Evolutionary conservation across 1,140 invertebrate species (phyloP).

Genomic region (Thaumatotibia leucotreta): DNA sequence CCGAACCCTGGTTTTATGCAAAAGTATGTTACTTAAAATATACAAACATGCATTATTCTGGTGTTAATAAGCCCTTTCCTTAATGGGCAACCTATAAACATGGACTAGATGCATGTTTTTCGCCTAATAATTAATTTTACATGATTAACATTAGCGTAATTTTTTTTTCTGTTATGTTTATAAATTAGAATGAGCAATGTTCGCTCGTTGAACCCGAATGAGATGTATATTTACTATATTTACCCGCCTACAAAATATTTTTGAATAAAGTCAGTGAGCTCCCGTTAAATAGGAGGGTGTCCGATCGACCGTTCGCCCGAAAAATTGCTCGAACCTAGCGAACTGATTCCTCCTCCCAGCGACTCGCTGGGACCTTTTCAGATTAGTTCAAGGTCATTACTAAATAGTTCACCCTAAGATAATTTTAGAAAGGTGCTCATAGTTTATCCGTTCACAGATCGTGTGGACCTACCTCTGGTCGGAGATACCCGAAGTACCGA

Average conservation of each 20-base stretch:
- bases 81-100: too few relatives aligned
- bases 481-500: conserved; percentile 65
- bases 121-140: too few relatives aligned
- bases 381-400: not conserved
- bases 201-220: not conserved
- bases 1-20: too few relatives aligned
- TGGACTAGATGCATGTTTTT: too few relatives aligned
- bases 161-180: too few relatives aligned
- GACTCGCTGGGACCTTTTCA: not conserved
- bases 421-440: not conserved
- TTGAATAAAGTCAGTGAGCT: not conserved
- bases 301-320: not conserved
- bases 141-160: too few relatives aligned
- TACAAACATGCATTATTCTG: too few relatives aligned
- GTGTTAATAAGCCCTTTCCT: too few relatives aligned
- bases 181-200: too few relatives aligned
- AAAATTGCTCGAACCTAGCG: conserved; percentile 8
- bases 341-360: not conserved
- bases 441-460: conserved; percentile 41
- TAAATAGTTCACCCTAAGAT: conserved; percentile 33
- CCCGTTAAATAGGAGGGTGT: conserved; percentile 11
- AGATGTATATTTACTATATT: too few relatives aligned
- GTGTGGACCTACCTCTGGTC: conserved; percentile 71
- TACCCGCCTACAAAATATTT: not conserved
- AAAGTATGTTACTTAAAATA: too few relatives aligned